Evolutionary conservation across 1,140 invertebrate species (phyloP).

Genomic region (Globodera ellingtonae): DNA sequence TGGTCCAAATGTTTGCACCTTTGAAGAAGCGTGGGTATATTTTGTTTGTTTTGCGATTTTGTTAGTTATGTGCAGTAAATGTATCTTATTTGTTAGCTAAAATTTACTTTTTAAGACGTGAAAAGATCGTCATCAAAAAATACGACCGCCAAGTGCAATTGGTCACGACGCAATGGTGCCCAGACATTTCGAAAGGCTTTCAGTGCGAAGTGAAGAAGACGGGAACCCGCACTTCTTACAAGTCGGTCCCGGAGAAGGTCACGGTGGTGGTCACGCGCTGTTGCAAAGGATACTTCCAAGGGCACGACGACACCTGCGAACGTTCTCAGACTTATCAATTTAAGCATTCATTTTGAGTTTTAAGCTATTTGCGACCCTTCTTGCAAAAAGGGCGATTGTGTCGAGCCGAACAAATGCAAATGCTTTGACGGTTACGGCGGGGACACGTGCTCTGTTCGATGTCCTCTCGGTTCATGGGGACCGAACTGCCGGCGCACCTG

Average conservation of each 20-base stretch:
- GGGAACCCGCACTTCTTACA: conserved; percentile 61
- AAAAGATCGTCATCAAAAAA: conserved; percentile 50
- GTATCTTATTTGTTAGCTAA: neutral
- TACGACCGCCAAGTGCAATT: conserved; percentile 47
- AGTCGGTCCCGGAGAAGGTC: conserved; percentile 72
- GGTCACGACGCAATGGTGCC: conserved; percentile 47
- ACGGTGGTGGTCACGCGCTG: conserved; percentile 79
- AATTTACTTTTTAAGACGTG: conserved; percentile 32
- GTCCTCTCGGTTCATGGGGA: conserved; percentile 50
- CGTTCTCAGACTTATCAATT: conserved; percentile 24
- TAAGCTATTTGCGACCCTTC: conserved; percentile 76
- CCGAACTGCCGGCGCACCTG: conserved; percentile 45
- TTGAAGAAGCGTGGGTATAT: conserved; percentile 42
- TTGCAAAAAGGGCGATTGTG: conserved; percentile 81
- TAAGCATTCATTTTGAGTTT: conserved; percentile 33
- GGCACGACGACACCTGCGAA: conserved; percentile 66
- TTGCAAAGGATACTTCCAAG: conserved; percentile 77
- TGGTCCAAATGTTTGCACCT: conserved; percentile 48
- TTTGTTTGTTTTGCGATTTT: conserved; percentile 2
- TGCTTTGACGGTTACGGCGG: conserved; percentile 85
- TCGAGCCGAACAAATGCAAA: conserved; percentile 81
- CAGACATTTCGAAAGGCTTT: conserved; percentile 53
- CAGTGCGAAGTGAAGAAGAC: conserved; percentile 56
- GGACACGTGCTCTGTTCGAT: conserved; percentile 72
- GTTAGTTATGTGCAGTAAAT: neutral